Evolutionary conservation across 2,797 vertebrate genomes (phyloP).

Genomic region (Phylloscopus collybita): DNA sequence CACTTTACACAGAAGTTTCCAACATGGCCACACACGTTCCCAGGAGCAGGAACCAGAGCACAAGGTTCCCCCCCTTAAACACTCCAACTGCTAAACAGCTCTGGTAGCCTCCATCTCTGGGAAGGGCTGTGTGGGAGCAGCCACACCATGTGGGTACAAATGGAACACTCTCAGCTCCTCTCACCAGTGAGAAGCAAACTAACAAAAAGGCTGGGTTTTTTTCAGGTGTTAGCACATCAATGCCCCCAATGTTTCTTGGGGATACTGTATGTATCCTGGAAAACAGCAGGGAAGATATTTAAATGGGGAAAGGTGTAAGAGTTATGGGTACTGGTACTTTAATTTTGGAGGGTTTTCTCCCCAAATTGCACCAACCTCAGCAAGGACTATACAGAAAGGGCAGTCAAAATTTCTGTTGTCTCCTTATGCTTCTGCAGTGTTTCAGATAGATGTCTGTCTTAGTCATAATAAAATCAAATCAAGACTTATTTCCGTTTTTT

Average conservation of each 20-base stretch:
- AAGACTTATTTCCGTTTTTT: background rate
- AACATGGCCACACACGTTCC: background rate
- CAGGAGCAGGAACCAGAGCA: background rate
- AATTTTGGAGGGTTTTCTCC: background rate
- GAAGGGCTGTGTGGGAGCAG: background rate
- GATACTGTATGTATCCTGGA: background rate
- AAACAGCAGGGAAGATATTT: background rate
- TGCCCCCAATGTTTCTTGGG: background rate
- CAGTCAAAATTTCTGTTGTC: background rate
- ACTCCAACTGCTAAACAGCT: background rate
- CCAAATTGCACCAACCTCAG: background rate
- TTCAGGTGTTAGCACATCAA: background rate
- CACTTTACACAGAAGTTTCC: background rate
- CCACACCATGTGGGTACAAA: fast-evolving
- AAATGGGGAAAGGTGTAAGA: background rate
- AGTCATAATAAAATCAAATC: background rate
- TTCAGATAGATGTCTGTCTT: background rate
- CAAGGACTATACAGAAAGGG: background rate
- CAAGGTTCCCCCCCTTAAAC: background rate
- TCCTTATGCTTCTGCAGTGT: background rate
- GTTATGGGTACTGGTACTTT: background rate
- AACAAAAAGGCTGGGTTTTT: background rate
- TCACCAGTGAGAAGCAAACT: background rate
- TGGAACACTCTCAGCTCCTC: background rate
- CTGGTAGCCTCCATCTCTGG: background rate